Evolutionary conservation across 2,888 invertebrate genomes (phyloP), one percentile per base, ranked within the genome.

Genomic region (Rhorus exstirpatorius): DNA sequence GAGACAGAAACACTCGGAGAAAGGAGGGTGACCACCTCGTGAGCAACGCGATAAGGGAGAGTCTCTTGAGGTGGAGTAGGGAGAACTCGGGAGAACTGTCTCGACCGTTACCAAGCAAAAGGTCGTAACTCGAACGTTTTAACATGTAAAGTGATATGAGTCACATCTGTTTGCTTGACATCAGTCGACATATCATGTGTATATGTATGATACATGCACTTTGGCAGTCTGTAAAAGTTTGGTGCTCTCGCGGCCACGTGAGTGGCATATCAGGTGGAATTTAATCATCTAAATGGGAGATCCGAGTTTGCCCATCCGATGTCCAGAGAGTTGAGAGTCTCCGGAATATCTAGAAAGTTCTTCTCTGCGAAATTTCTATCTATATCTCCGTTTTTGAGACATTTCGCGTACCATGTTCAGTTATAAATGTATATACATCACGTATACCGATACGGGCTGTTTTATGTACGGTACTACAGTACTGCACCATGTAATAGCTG

Each of bases 211-310:
- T 31, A 49, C 6, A 38, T 26, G 41, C n/a, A 14, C 60, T 24
- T 7, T 4, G 21, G 17, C 79, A 87, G 89, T 89, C 89, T 89
- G 89, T 87, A 87, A 89, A 89, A 88, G 89, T 89, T 85, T 68
- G 76, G 74, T 60, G 55, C 19, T 60, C 65, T 53, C 55, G 46
- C 21, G 60, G 26, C 41, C 26, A 58, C 49, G 65, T 58, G 68
- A 72, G 77, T 72, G 68, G 83, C 78, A 86, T 88, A 88, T 88
- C 87, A 87, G 87, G 86, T 87, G 81, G 86, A 88, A 88, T 89
- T 89, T 88, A 89, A 89, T 89, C 89, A 88, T 88, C 88, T 86
- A 89, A 90, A 89, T 89, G 89, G 89, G 88, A 84, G 85, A 75
- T 83, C 49, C 46, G 76, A 84, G 75, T 78, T 84, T 82, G 55